Conservation (phyloP, 2,113 vertebrate genomes). For the Oncorhynchus tshawytscha region DNA sequence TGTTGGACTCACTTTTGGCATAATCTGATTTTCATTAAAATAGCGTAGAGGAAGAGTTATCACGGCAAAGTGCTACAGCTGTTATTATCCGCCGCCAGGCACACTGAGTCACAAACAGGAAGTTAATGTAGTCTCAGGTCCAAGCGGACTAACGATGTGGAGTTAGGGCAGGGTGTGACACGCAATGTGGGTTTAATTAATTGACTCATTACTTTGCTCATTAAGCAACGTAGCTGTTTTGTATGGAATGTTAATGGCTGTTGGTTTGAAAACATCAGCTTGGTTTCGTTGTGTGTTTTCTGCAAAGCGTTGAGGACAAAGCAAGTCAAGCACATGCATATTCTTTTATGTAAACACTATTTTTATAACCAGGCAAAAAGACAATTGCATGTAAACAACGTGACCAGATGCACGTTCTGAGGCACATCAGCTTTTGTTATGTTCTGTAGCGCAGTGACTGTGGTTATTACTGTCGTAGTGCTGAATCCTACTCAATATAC, state of each 20-base stretch:
- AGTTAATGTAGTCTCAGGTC: not conserved
- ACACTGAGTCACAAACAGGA: not conserved
- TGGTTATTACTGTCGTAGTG: not conserved
- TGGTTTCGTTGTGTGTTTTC: no score
- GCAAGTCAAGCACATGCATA: no score
- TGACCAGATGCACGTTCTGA: no score
- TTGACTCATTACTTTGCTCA: not conserved
- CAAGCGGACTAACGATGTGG: not conserved
- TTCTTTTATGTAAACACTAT: no score
- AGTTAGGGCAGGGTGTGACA: not conserved
- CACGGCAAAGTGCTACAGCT: constrained; percentile 14
- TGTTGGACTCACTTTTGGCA: constrained; percentile 17
- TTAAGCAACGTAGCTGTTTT: not conserved
- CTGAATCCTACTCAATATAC: not conserved
- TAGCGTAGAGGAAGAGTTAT: constrained; percentile 23
- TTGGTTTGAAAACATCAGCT: no score
- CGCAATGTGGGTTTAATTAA: no score
- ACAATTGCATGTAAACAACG: no score
- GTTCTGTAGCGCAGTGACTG: not conserved
- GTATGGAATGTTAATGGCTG: not conserved
- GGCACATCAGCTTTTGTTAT: no score
- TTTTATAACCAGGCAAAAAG: no score
- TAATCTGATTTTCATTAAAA: constrained; percentile 41
- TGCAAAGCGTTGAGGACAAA: no score
- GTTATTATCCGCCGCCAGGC: not conserved